Base-by-base conservation (phyloP, 2,113 vertebrate genomes). In the Pygoscelis adeliae region DNA sequence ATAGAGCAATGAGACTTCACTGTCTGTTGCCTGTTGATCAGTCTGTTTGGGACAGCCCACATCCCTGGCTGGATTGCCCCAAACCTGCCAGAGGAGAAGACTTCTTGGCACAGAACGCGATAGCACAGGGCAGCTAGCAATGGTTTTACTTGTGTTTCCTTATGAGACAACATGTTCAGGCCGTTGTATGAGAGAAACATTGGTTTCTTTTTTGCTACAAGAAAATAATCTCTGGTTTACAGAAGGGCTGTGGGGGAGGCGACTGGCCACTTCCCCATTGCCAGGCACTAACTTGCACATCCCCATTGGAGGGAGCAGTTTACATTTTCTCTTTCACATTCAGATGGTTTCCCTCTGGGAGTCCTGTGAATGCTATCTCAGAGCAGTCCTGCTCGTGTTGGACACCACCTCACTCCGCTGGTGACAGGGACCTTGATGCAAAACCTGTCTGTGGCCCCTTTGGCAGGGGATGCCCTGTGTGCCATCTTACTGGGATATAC, bases 361-460 rank as follows among this genome's bases (percentile, higher is more conserved):
- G 11, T 14, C 6, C 63, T n/a, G 17, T 17, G 34, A 62, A 34
- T 0, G 15, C 25, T 36, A 8, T n/a, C 50, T 67, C 69, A 50
- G 63, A 36, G 32, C 59, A 50, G 53, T 40, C 19, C 59, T 47
- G 53, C 44, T 77, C 32, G 29, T 42, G 34, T 6, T 30, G n/a
- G 69, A 10, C 6, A 5, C 1, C 3, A 13, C 47, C 42, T 53
- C 3, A 1, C 38, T 21, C 36, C 49, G 2, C 25, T 4, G 15
- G 67, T 66, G 81, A 53, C 62, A 49, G 13, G 26, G 42, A 32
- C n/a, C 36, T 42, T 32, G 15, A 5, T 7, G 49, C 29, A 23
- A 61, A 76, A 22, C 26, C 58, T 30, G 15, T 2, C 11, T 21
- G 49, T 49, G n/a, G 10, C 44, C 26, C 38, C 62, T 72, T 38